Base-by-base conservation (phyloP, 2,113 vertebrate species). In the Aegotheles bennettii region DNA sequence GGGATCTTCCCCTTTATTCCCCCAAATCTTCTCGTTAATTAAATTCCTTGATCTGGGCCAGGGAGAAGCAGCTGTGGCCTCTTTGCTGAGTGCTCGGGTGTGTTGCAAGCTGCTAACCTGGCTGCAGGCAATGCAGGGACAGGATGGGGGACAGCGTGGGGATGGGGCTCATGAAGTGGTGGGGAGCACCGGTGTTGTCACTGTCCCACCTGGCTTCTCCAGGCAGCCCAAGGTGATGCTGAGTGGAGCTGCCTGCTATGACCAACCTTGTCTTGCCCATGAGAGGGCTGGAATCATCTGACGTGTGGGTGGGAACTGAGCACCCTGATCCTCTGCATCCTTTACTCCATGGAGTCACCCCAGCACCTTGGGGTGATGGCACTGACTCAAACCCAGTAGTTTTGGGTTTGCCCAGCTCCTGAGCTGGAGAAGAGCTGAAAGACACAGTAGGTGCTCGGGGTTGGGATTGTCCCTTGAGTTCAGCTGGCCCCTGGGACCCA, bases 21-120 rank as follows among this genome's bases (percentile, higher is more conserved):
- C 90, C 88, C 83, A 93, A 93, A 96, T 96, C 96, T 96, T 95
- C 82, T 90, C 45, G 70, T 94, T 95, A 96, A 96, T 96, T 94
- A 96, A 96, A 95, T 88, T 53, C 50, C 59, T 50, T 0, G 23
- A 93, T 96, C 95, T 90, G 90, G 92, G 92, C 92, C 85, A 93
- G 90, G 0, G 0, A 59, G 84, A 57, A 95, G 93, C 94, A 96
- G 90, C 95, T 96, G 96, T 77, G 93, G 94, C 82, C 90, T 93
- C 88, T 96, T 90, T 65, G 93, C 95, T 70, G 77, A 0, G 0
- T 6, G 35, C 69, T 67, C 0, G 35, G 36, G 75, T 19, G 64
- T 5, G 77, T 21, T 61, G 23, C 61, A 36, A 88, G 91, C 93
- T 38, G 64, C 31, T 35, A 65, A 31, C 43, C 43, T 5, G n/a